phyloP scores from a whole-genome alignment of 2,888 invertebrate species.

The Escarpia spicata region DNA sequence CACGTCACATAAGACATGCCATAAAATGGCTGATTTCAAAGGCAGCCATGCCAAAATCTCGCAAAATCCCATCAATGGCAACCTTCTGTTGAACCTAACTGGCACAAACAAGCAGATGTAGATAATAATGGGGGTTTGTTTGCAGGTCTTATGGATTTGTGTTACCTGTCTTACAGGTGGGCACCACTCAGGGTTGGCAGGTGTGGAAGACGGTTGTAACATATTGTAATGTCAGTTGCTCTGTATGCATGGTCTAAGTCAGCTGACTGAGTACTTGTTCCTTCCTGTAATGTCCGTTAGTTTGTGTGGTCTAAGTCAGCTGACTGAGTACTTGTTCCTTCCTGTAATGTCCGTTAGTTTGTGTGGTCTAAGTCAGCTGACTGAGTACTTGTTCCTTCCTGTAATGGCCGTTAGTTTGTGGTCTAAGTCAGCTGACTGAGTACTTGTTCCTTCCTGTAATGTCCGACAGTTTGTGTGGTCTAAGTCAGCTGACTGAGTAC shows the following conservation, averaged over 20 bases:
- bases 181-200: neutral
- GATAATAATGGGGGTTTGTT: neutral
- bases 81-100: neutral
- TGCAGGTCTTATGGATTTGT: neutral
- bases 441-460: too few relatives aligned
- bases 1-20: too few relatives aligned
- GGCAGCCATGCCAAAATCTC: neutral
- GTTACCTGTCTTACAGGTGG: neutral
- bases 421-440: too few relatives aligned
- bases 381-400: too few relatives aligned
- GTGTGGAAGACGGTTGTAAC: neutral
- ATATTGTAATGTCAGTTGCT: too few relatives aligned
- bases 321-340: too few relatives aligned
- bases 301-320: neutral
- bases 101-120: neutral
- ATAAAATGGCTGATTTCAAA: too few relatives aligned
- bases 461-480: too few relatives aligned
- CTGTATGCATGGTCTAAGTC: neutral
- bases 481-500: too few relatives aligned
- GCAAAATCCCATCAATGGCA: neutral
- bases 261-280: neutral
- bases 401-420: too few relatives aligned
- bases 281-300: neutral
- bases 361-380: too few relatives aligned
- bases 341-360: too few relatives aligned